A percentile compares a stretch with the other conserved stretches of the same genome.
phyloP scores from a whole-genome alignment of 1,140 invertebrate genomes.

The Lordiphosa collinella region DNA sequence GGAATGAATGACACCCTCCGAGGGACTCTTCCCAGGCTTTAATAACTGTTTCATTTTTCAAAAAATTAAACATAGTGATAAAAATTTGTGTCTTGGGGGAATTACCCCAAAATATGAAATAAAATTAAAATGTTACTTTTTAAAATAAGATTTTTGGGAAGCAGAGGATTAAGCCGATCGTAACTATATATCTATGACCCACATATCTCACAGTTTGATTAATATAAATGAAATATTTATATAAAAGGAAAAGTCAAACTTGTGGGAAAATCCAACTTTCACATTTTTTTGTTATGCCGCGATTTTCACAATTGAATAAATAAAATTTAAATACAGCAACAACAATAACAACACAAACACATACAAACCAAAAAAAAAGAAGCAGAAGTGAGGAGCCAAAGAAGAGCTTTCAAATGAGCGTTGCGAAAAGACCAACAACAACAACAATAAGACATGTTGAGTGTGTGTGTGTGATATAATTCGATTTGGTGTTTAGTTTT shows the following conservation, averaged over 20 bases:
- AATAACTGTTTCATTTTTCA: too few species aligned
- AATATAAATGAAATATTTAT: not conserved
- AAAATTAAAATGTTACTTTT: too few species aligned
- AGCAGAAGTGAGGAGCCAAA: not conserved
- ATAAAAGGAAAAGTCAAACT: constrained; percentile 16
- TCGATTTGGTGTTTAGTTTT: constrained; percentile 15
- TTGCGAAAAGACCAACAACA: constrained; percentile 33
- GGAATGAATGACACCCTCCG: too few species aligned
- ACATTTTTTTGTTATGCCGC: constrained; percentile 47
- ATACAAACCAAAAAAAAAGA: constrained; percentile 2
- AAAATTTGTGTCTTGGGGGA: too few species aligned
- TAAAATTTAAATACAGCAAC: constrained; percentile 48
- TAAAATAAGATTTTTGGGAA: too few species aligned
- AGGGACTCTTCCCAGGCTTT: too few species aligned
- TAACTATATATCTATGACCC: too few species aligned
- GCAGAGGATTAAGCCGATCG: too few species aligned
- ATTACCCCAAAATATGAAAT: too few species aligned
- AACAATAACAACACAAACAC: not conserved
- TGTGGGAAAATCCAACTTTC: constrained; percentile 55
- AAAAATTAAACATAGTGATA: too few species aligned
- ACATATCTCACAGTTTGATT: not conserved
- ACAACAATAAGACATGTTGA: not conserved
- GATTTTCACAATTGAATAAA: constrained; percentile 55
- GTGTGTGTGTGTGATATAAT: constrained; percentile 40
- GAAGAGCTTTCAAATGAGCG: constrained; percentile 2